Percentiles rank a stretch among this genome's conserved stretches.
phyloP scores from a whole-genome alignment of 2,888 invertebrate species.

The Zeuzera pyrina region DNA sequence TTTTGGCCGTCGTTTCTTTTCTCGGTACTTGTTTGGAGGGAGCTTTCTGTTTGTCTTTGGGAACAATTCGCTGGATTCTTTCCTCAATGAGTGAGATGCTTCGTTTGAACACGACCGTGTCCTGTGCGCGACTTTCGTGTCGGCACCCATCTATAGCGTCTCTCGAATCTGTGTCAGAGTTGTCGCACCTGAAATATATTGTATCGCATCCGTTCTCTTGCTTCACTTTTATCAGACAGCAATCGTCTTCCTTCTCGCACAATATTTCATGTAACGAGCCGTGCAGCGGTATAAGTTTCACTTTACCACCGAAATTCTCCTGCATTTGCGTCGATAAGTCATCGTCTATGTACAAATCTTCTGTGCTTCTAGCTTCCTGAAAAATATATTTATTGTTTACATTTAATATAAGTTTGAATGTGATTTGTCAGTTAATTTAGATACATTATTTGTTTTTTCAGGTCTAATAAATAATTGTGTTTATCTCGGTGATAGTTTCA shows the following conservation, averaged over 20 bases:
- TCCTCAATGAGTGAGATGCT: slow-evolving; percentile 59
- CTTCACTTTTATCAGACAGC: slow-evolving; percentile 61
- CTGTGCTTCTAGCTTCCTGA: slow-evolving; percentile 69
- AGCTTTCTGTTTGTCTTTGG: slow-evolving; percentile 35
- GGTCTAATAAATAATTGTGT: no score
- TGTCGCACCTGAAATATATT: slow-evolving; percentile 54
- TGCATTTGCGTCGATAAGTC: slow-evolving; percentile 63
- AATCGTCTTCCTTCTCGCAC: slow-evolving; percentile 60
- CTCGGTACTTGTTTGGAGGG: slow-evolving; percentile 18
- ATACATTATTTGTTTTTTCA: no score
- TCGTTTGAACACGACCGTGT: slow-evolving; percentile 56
- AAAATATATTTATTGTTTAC: slow-evolving; percentile 7
- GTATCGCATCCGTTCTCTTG: slow-evolving; percentile 62
- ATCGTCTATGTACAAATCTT: slow-evolving; percentile 71
- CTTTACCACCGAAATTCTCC: slow-evolving; percentile 56
- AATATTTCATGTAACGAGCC: slow-evolving; percentile 62
- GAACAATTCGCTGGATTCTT: slow-evolving; percentile 45
- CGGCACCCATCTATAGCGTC: slow-evolving; percentile 45
- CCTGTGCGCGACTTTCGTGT: slow-evolving; percentile 23
- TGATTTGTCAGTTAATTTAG: no score
- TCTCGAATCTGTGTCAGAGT: slow-evolving; percentile 47
- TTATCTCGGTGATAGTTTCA: no score
- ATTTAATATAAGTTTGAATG: no score
- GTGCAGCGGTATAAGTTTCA: slow-evolving; percentile 56
- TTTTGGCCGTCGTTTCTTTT: slow-evolving; percentile 15